Evolutionary conservation across 2,113 vertebrate genomes (phyloP).

Genomic region (Candoia aspera): DNA sequence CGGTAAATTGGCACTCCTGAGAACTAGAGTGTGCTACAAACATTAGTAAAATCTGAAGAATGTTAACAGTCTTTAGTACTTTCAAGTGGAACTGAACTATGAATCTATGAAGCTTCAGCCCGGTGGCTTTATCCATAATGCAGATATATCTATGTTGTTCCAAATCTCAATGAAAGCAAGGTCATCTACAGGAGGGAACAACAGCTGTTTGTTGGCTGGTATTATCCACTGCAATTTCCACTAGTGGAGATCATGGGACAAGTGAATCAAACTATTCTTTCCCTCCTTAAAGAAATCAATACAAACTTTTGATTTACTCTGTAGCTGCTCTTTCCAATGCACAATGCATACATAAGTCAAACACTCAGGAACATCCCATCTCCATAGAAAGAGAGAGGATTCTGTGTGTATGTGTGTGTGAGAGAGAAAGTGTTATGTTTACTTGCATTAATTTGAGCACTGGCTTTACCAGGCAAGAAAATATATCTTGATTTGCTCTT

Average conservation of each 20-base stretch:
- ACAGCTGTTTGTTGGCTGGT: conserved; percentile 34
- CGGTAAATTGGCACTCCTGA: not conserved
- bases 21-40: not conserved
- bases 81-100: conserved; percentile 6
- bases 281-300: conserved; percentile 57
- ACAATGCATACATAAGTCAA: conserved; percentile 53
- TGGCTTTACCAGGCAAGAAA: conserved; percentile 44
- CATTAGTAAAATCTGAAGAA: conserved; percentile 11
- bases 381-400: conserved; percentile 35
- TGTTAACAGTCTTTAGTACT: not conserved
- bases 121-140: conserved; percentile 36
- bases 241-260: conserved; percentile 62
- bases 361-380: conserved; percentile 13
- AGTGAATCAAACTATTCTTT: conserved; percentile 62
- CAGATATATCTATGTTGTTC: conserved; percentile 50
- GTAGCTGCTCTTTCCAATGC: conserved; percentile 41
- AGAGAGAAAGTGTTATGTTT: conserved; percentile 21
- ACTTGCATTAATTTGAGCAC: conserved; percentile 23
- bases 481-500: conserved; percentile 60
- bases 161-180: conserved; percentile 52
- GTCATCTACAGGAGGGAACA: conserved; percentile 33
- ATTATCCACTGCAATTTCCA: conserved; percentile 67
- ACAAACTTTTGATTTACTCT: conserved; percentile 65
- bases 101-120: not conserved
- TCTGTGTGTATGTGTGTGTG: not conserved